These are phyloP conservation scores for Ophion slaviceki DNA, from an alignment of 2,888 invertebrate genomes.

Conservation along the genomic window DNA sequence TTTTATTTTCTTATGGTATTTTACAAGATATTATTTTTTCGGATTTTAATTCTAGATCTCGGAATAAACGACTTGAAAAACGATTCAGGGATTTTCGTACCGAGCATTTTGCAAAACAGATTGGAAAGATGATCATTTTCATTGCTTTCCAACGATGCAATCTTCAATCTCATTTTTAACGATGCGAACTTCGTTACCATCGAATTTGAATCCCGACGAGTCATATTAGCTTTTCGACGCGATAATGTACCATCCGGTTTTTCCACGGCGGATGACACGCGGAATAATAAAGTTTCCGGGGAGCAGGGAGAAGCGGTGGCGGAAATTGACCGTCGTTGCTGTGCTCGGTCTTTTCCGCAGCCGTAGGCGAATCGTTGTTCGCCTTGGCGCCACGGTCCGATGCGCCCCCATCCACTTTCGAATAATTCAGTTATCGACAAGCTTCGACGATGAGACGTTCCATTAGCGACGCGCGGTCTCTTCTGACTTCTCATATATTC, in stretches of 20 bases:
- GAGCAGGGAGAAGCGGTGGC: background rate
- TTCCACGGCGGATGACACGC: slow-evolving; percentile 39
- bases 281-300: slow-evolving; percentile 59
- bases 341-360: slow-evolving; percentile 21
- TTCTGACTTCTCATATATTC: slow-evolving; percentile 16
- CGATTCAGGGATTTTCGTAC: no score
- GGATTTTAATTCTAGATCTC: no score
- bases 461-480: slow-evolving; percentile 72
- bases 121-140: no score
- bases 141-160: no score
- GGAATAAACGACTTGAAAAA: no score
- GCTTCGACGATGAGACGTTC: slow-evolving; percentile 73
- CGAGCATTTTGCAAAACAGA: no score
- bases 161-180: no score
- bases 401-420: slow-evolving; percentile 68
- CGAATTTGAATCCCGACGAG: background rate
- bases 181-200: background rate
- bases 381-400: slow-evolving; percentile 41
- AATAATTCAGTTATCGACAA: slow-evolving; percentile 80
- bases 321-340: slow-evolving; percentile 56
- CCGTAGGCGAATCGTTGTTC: slow-evolving; percentile 34
- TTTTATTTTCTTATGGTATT: no score
- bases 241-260: slow-evolving; percentile 35
- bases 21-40: no score
- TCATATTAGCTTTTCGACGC: slow-evolving; percentile 44